These are phyloP conservation scores for Meloidogyne chitwoodi DNA, from an alignment of 1,140 invertebrate species.

Conservation along the genomic window DNA sequence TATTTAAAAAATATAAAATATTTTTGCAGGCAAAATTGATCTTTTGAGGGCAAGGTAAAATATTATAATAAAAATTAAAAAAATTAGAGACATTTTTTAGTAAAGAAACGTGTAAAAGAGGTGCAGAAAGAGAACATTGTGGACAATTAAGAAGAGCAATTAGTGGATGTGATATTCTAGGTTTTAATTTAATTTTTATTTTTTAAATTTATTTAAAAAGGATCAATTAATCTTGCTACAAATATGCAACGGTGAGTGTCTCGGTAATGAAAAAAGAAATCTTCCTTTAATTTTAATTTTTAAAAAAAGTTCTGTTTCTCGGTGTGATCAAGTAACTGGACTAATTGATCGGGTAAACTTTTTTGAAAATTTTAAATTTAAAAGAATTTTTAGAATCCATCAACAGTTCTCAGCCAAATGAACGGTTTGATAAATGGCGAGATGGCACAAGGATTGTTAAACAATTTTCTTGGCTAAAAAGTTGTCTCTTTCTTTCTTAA, in stretches of 20 bases:
- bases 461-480: slow-evolving; percentile 50
- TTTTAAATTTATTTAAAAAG: neutral
- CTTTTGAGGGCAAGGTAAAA: slow-evolving; percentile 51
- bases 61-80: neutral
- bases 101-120: slow-evolving; percentile 58
- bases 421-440: slow-evolving; percentile 55
- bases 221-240: slow-evolving; percentile 49
- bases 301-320: slow-evolving; percentile 39
- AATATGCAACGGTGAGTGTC: slow-evolving; percentile 42
- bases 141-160: slow-evolving; percentile 49
- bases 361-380: slow-evolving; percentile 7
- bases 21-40: slow-evolving; percentile 48
- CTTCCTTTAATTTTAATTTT: neutral
- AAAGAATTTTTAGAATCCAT: slow-evolving; percentile 49
- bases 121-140: slow-evolving; percentile 57
- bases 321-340: slow-evolving; percentile 55
- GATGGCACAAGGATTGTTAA: slow-evolving; percentile 56
- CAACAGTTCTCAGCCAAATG: slow-evolving; percentile 49
- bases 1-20: neutral
- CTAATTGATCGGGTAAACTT: slow-evolving; percentile 55
- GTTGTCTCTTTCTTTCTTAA: no score
- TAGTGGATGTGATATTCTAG: slow-evolving; percentile 54
- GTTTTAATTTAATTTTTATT: neutral
- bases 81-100: slow-evolving; percentile 35
- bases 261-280: neutral